These are phyloP conservation scores for Monodelphis domestica DNA, from an alignment of 2,797 vertebrate species.

Conservation along the genomic window DNA sequence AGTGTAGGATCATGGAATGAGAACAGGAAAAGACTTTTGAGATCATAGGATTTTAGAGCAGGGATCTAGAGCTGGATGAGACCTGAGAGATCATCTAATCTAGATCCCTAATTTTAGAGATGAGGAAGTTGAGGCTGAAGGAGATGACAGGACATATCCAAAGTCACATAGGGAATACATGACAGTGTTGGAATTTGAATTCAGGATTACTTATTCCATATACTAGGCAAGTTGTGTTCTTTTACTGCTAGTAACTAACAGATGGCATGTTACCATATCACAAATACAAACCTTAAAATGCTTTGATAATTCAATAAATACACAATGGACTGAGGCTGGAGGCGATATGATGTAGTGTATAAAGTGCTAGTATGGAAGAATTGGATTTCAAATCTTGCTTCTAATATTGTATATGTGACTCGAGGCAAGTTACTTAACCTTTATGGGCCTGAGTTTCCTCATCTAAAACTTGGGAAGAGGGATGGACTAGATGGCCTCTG, in stretches of 20 bases:
- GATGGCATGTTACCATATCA: not conserved
- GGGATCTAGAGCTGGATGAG: not conserved
- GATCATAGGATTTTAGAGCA: not conserved
- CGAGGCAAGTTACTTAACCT: not conserved
- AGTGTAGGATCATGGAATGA: no score
- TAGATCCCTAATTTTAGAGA: not conserved
- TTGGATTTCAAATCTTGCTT: not conserved
- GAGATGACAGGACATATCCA: not conserved
- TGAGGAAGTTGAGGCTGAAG: not conserved
- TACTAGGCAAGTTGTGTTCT: not conserved
- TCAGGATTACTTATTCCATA: not conserved
- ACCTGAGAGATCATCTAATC: not conserved
- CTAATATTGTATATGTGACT: not conserved
- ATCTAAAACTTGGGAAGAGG: slow-evolving; percentile 10
- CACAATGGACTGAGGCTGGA: no score
- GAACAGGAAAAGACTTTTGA: no score
- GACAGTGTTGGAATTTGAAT: not conserved
- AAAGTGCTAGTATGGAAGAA: not conserved
- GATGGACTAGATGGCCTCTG: not conserved
- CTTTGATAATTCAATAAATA: not conserved
- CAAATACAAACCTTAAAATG: not conserved
- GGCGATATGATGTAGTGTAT: not conserved
- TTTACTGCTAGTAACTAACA: not conserved
- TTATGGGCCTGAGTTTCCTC: not conserved
- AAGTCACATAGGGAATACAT: not conserved